Evolutionary conservation across 2,797 vertebrate genomes (phyloP).

Genomic region (Sorex maritimensis): DNA sequence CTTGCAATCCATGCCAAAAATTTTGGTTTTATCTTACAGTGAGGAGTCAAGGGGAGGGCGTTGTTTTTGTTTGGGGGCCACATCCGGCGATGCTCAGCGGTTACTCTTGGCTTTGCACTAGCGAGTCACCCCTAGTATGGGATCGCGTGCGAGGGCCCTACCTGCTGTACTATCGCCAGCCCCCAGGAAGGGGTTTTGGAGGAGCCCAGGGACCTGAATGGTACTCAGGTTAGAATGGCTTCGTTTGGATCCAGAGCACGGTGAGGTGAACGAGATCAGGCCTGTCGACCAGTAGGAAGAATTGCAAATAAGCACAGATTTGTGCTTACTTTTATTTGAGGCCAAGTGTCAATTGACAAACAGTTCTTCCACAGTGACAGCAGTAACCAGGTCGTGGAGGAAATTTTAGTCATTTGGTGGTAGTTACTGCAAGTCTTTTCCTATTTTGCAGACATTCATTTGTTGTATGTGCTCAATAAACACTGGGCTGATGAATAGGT

Average conservation of each 20-base stretch:
- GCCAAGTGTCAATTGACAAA: slow-evolving; percentile 42
- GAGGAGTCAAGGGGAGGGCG: background rate
- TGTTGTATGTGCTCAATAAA: slow-evolving; percentile 27
- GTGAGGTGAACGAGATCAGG: background rate
- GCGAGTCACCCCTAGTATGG: too few species aligned
- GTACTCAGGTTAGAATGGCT: background rate
- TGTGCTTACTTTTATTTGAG: slow-evolving; percentile 35
- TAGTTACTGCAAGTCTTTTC: background rate
- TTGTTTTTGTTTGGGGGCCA: too few species aligned
- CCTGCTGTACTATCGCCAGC: too few species aligned
- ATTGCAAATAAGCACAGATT: background rate
- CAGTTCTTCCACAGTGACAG: slow-evolving; percentile 31
- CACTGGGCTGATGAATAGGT: slow-evolving; percentile 16
- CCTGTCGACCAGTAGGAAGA: background rate
- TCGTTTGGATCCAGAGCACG: background rate
- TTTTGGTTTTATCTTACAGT: background rate
- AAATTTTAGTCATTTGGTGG: slow-evolving; percentile 36
- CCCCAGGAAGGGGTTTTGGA: slow-evolving; percentile 4
- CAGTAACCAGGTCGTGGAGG: slow-evolving; percentile 29
- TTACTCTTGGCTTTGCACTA: too few species aligned
- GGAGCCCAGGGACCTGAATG: background rate
- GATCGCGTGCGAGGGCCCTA: too few species aligned
- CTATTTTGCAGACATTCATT: background rate
- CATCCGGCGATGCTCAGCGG: too few species aligned
- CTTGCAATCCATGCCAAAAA: background rate